These are phyloP conservation scores for Limnephilus rhombicus DNA, from an alignment of 2,888 invertebrate species.

Conservation along the genomic window DNA sequence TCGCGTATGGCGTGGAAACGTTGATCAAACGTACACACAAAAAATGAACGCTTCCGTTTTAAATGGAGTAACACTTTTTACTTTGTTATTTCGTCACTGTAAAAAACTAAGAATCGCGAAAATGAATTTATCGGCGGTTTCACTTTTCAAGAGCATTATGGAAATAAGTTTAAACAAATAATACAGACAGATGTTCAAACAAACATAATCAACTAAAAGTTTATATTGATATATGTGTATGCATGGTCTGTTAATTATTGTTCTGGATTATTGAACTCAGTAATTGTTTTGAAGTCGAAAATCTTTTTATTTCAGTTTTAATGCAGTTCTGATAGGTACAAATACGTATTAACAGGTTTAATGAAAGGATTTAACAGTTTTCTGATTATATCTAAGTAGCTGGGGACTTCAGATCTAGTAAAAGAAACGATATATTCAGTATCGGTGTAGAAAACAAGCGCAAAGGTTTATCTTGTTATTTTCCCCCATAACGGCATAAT, in stretches of 20 bases:
- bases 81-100: neutral
- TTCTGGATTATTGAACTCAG: neutral
- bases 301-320: neutral
- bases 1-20: neutral
- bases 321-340: neutral
- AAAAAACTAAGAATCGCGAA: neutral
- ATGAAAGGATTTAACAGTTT: neutral
- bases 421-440: neutral
- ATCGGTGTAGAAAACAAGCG: neutral
- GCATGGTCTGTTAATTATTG: neutral
- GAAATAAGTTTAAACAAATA: slow-evolving; percentile 9
- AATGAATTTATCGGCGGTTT: neutral
- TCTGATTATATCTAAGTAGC: neutral
- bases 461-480: too few species aligned
- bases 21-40: neutral
- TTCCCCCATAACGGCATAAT: too few species aligned
- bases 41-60: neutral
- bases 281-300: neutral
- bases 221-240: neutral
- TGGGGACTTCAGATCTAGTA: neutral
- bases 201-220: neutral
- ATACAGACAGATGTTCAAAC: slow-evolving; percentile 23
- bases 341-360: neutral
- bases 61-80: neutral
- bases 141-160: slow-evolving; percentile 43